A percentile compares a stretch with the other conserved stretches of the same genome.
phyloP scores from a whole-genome alignment of 2,797 vertebrate species.

The Orientallactaga sibirica region DNA sequence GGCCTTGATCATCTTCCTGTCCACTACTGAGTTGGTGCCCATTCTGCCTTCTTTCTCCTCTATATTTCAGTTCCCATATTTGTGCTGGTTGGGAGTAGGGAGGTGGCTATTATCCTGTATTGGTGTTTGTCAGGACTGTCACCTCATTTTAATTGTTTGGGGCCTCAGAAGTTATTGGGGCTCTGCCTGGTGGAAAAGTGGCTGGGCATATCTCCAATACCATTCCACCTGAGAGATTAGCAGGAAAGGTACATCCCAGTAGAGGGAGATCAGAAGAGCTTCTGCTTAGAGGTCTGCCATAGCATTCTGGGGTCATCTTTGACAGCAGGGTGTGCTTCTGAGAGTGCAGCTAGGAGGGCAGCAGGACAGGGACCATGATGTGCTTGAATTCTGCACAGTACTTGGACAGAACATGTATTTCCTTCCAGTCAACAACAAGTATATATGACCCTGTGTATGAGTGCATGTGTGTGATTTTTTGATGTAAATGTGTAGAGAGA shows the following conservation, averaged over 20 bases:
- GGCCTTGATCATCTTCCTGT: background rate
- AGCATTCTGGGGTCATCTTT: background rate
- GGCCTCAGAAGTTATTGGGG: slow-evolving; percentile 27
- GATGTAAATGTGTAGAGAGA: background rate
- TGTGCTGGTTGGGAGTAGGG: background rate
- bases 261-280: background rate
- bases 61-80: background rate
- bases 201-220: slow-evolving; percentile 17
- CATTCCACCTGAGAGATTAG: background rate
- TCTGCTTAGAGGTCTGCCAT: background rate
- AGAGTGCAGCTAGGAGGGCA: background rate
- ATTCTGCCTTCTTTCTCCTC: background rate
- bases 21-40: background rate
- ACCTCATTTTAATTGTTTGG: background rate
- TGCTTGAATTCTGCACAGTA: background rate
- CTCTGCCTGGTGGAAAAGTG: background rate
- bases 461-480: background rate
- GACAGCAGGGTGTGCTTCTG: background rate
- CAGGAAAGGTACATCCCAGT: background rate
- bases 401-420: background rate
- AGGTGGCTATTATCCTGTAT: background rate
- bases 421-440: background rate
- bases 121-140: background rate
- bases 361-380: background rate
- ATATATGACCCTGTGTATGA: background rate